Base-by-base conservation (phyloP, 2,888 invertebrate species). In the Amphipoea oculea region DNA sequence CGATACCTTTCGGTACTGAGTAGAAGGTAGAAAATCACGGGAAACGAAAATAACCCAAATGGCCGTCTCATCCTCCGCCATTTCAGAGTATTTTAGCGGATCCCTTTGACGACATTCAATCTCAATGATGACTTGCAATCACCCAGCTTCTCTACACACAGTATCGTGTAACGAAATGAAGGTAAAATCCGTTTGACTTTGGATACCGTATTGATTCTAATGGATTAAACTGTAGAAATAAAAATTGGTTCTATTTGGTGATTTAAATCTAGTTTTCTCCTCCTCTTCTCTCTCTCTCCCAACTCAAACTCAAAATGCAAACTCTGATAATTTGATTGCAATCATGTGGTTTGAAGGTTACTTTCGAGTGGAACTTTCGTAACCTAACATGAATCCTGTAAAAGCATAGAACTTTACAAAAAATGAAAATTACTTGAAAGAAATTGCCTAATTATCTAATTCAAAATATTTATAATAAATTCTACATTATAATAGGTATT, bases 81-180 rank as follows among this genome's bases (percentile, higher is more conserved):
- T 87, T 87, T 84, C 84, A 72, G 80, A 86, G 81, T 73, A 79
- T 83, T 89, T 89, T 79, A 81, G 78, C 40, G 76, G 77, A 82
- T 79, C 83, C 77, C 87, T 89, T 85, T 79, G 82, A 86, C 82
- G 88, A 88, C 83, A 77, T 84, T 86, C 81, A 75, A 88, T 87
- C 83, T 83, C 74, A 65, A 65, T 76, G 68, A 79, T 82, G 84
- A 86, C 85, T 84, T 74, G 83, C 83, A 81, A 17, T 40, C 63
- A 40, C 68, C 29, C 54, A 48, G 73, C 17, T 70, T 51, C 66
- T 54, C 60, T 71, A 63, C 36, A 62, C 65, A 63, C 40, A 14
- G 45, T 62, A 67, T 17, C 54, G 29, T 85, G 67, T 83, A 54
- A 72, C 57, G 29, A 75, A 72, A 81, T 81, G 51, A 60, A 85